phyloP scores from a whole-genome alignment of 2,113 vertebrate genomes.

The Serinus canaria region DNA sequence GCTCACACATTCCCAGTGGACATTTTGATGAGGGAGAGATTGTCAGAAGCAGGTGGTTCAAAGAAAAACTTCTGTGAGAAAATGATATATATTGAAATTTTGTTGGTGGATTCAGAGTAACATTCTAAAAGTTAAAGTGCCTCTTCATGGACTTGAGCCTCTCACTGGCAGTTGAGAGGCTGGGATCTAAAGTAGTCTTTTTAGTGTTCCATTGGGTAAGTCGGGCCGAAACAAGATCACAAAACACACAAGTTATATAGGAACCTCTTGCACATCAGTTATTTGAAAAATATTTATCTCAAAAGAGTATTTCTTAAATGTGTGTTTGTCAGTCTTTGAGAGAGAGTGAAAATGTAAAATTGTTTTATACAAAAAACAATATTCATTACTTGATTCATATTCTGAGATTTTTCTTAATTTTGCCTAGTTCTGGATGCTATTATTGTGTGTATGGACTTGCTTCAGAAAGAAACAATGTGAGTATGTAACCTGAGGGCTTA shows the following conservation, averaged over 20 bases:
- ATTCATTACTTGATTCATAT: not conserved
- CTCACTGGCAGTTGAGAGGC: not conserved
- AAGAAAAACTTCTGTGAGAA: not conserved
- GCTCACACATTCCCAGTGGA: not conserved
- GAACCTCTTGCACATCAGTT: not conserved
- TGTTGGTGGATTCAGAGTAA: not conserved
- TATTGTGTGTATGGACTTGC: slow-evolving; percentile 94
- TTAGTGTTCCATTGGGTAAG: not conserved
- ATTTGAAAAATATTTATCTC: not conserved
- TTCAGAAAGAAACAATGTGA: slow-evolving; percentile 85
- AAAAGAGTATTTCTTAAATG: not conserved
- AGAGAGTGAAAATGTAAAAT: not conserved
- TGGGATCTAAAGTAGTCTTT: not conserved
- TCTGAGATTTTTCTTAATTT: slow-evolving; percentile 60
- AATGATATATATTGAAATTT: not conserved
- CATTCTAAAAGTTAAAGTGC: not conserved
- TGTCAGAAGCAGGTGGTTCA: not conserved
- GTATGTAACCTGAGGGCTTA: slow-evolving; percentile 33
- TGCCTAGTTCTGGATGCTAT: slow-evolving; percentile 90
- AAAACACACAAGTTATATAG: not conserved
- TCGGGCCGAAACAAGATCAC: not conserved
- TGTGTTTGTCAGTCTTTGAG: not conserved
- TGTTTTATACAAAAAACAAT: not conserved
- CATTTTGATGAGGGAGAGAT: not conserved
- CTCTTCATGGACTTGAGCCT: not conserved